Percentiles rank a stretch among this genome's conserved stretches.
Evolutionary conservation across 2,113 vertebrate species (phyloP).

Genomic region (Hylia prasina): DNA sequence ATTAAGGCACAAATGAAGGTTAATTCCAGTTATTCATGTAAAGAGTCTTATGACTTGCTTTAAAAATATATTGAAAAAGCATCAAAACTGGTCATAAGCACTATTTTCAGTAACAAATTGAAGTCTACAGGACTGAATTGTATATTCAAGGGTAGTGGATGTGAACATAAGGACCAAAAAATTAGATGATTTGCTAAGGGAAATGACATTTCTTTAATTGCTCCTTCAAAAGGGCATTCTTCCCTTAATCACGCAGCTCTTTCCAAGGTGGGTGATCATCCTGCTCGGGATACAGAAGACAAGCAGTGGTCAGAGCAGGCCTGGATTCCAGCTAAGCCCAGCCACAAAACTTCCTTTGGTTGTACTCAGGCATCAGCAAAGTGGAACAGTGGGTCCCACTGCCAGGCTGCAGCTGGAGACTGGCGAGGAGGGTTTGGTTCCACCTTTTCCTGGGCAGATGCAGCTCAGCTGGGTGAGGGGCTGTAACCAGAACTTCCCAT

Average conservation of each 20-base stretch:
- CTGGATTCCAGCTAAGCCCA: neutral
- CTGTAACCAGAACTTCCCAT: neutral
- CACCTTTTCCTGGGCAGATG: neutral
- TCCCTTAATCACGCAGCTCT: neutral
- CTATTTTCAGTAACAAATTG: slow-evolving; percentile 3
- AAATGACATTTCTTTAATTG: slow-evolving; percentile 3
- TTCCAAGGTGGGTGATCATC: neutral
- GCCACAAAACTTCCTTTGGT: neutral
- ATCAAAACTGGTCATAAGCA: neutral
- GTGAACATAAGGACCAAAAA: neutral
- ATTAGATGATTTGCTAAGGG: neutral
- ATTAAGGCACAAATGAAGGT: slow-evolving; percentile 58
- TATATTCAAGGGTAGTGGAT: neutral
- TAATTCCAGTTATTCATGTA: slow-evolving; percentile 27
- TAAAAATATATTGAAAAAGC: slow-evolving; percentile 9
- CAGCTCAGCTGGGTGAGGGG: neutral
- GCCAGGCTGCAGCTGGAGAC: neutral
- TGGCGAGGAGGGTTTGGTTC: neutral
- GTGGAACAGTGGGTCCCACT: neutral
- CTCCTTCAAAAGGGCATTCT: neutral
- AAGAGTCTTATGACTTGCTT: neutral
- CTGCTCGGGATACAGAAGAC: neutral
- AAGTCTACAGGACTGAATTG: neutral
- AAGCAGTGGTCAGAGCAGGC: neutral
- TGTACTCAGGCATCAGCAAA: neutral